Conservation (phyloP, 2,797 vertebrate species). For the Melanotaenia pygmaea region DNA sequence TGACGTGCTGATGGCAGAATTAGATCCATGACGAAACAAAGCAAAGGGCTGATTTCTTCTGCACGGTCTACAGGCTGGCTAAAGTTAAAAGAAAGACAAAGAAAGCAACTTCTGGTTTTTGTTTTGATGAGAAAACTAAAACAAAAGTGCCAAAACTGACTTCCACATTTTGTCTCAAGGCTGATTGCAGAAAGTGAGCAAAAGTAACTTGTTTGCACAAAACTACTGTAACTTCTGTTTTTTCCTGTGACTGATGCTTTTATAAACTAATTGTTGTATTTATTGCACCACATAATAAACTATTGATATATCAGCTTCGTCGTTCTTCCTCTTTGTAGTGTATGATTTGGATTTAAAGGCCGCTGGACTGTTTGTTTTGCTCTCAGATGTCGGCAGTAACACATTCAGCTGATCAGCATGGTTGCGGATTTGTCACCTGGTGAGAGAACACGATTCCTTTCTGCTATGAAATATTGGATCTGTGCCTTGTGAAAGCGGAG, state of each 20-base stretch:
- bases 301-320: constrained; percentile 81
- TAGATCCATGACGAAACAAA: constrained; percentile 34
- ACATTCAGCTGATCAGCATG: constrained; percentile 34
- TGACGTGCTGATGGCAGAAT: constrained; percentile 51
- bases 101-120: constrained; percentile 13
- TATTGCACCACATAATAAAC: constrained; percentile 92
- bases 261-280: constrained; percentile 90
- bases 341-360: neutral
- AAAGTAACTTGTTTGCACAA: constrained; percentile 86
- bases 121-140: constrained; percentile 33
- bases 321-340: constrained; percentile 69
- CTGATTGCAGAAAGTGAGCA: constrained; percentile 54
- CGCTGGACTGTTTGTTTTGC: neutral
- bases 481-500: constrained; percentile 20
- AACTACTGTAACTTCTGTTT: constrained; percentile 98
- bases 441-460: constrained; percentile 47
- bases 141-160: constrained; percentile 89
- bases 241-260: constrained; percentile 96
- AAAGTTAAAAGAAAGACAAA: constrained; percentile 24
- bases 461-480: constrained; percentile 46
- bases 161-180: constrained; percentile 77
- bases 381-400: constrained; percentile 26
- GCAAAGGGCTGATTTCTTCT: constrained; percentile 56
- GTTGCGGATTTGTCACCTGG: constrained; percentile 55
- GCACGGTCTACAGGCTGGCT: constrained; percentile 39